phyloP scores from a whole-genome alignment of 2,888 invertebrate genomes.

The Caenorhabditis sp. region DNA sequence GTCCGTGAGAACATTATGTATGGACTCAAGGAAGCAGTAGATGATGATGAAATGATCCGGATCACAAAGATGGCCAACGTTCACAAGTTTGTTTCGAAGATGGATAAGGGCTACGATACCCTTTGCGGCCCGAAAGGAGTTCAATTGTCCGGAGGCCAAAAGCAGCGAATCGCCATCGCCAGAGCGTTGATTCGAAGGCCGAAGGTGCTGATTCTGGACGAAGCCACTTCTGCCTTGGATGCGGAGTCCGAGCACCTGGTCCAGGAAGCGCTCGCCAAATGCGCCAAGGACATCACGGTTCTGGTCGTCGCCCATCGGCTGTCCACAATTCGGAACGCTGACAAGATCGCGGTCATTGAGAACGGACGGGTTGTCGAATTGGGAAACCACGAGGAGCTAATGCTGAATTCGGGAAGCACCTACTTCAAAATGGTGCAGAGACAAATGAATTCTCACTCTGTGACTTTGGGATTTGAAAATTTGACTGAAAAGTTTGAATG shows the following conservation, averaged over 20 bases:
- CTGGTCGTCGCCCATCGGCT: constrained; percentile 85
- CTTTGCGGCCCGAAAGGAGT: constrained; percentile 84
- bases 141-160: constrained; percentile 84
- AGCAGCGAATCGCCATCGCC: constrained; percentile 85
- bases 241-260: constrained; percentile 74
- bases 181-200: constrained; percentile 77
- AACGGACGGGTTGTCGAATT: constrained; percentile 81
- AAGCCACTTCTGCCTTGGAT: constrained; percentile 76
- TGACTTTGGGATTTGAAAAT: no score
- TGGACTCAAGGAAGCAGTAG: constrained; percentile 69
- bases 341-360: constrained; percentile 85
- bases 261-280: constrained; percentile 73
- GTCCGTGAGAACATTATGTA: constrained; percentile 85
- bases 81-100: constrained; percentile 84
- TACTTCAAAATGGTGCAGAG: constrained; percentile 86
- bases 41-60: constrained; percentile 72
- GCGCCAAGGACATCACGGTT: constrained; percentile 83
- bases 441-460: background rate
- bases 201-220: constrained; percentile 73
- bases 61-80: constrained; percentile 82
- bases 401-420: constrained; percentile 84
- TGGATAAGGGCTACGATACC: constrained; percentile 84
- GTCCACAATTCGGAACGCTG: constrained; percentile 85
- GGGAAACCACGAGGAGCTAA: constrained; percentile 88
- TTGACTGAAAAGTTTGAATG: no score